A percentile compares a stretch with the other conserved stretches of the same genome.
phyloP scores from a whole-genome alignment of 2,113 vertebrate genomes.

The Engystomops pustulosus region DNA sequence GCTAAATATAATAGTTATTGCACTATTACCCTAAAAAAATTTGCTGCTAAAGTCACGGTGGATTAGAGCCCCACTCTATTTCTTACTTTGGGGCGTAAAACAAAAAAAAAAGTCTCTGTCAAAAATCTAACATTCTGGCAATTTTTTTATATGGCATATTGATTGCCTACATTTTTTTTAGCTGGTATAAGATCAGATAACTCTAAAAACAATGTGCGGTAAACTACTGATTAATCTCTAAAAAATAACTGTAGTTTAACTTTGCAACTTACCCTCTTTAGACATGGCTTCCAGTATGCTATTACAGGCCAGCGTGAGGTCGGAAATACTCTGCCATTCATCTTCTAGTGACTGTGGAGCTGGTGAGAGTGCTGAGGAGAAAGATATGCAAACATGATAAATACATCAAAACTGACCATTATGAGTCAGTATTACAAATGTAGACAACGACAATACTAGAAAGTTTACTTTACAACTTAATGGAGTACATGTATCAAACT shows the following conservation, averaged over 20 bases:
- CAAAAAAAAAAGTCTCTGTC: no score
- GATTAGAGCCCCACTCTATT: not conserved
- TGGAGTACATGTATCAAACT: not conserved
- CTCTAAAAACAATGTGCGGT: not conserved
- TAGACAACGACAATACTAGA: not conserved
- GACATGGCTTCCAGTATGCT: conserved; percentile 87
- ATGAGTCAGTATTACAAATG: not conserved
- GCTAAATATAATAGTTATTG: not conserved
- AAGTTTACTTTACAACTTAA: no score
- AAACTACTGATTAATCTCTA: no score
- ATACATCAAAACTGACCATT: not conserved
- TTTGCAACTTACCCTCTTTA: conserved; percentile 78
- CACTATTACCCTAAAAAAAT: no score
- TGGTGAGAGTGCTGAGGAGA: conserved; percentile 80
- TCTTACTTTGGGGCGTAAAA: not conserved
- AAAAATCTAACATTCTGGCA: no score
- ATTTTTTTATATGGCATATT: no score
- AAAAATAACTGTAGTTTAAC: no score
- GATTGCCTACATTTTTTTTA: no score
- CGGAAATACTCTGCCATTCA: conserved; percentile 89
- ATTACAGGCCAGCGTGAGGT: conserved; percentile 84
- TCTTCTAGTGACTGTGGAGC: conserved; percentile 81
- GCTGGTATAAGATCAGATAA: no score
- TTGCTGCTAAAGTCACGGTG: not conserved
- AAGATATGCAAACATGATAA: not conserved